These are phyloP conservation scores for Trichonephila clavipes DNA, from an alignment of 1,140 invertebrate species.

Conservation along the genomic window DNA sequence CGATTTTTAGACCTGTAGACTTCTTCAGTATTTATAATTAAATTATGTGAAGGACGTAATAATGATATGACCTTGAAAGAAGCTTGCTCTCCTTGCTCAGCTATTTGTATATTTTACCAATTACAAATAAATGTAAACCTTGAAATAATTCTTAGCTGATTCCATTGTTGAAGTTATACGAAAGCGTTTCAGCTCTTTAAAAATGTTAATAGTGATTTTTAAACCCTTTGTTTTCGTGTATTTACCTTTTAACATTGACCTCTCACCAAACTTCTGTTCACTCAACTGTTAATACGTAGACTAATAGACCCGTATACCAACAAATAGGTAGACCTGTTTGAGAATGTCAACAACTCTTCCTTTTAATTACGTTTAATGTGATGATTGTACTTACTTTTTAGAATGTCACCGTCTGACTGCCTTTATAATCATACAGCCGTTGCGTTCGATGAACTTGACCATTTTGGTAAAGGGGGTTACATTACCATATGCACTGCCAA, in stretches of 20 bases:
- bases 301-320: neutral
- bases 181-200: neutral
- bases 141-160: neutral
- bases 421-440: neutral
- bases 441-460: neutral
- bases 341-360: neutral
- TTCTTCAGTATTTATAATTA: too few species aligned
- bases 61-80: too few species aligned
- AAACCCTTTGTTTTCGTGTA: neutral
- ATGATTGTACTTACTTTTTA: neutral
- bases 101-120: too few species aligned
- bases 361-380: neutral
- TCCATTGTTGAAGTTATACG: neutral
- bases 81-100: neutral
- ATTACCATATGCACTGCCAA: neutral
- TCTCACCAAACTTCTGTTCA: neutral
- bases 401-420: neutral
- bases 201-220: neutral
- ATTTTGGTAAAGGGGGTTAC: neutral
- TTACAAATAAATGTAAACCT: neutral
- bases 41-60: too few species aligned
- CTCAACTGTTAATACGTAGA: neutral
- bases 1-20: too few species aligned
- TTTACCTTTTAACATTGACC: constrained; percentile 8
- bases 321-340: neutral